A percentile compares a stretch with the other conserved stretches of the same genome.
These are phyloP conservation scores for Oligia fasciuncula DNA, from an alignment of 2,888 invertebrate species.

Conservation along the genomic window DNA sequence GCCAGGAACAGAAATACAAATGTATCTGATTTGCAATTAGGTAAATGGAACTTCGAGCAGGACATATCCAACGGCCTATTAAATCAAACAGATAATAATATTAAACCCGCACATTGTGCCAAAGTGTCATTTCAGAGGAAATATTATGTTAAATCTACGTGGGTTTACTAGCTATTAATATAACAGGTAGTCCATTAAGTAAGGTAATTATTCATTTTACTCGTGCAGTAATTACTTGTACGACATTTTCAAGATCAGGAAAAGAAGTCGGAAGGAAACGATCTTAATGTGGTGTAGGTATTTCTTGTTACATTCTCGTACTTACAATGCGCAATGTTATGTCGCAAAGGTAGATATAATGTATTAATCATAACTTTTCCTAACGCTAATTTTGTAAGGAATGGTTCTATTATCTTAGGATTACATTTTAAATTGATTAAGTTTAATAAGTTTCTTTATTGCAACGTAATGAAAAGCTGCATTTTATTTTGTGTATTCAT, in stretches of 20 bases:
- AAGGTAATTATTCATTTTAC: slow-evolving; percentile 45
- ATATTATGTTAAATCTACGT: slow-evolving; percentile 33
- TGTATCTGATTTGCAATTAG: slow-evolving; percentile 43
- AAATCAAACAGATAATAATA: slow-evolving; percentile 47
- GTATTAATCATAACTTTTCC: not conserved
- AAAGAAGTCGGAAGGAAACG: slow-evolving; percentile 58
- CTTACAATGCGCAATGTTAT: slow-evolving; percentile 8
- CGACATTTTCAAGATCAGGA: slow-evolving; percentile 56
- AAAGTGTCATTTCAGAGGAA: slow-evolving; percentile 26
- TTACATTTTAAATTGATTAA: not conserved
- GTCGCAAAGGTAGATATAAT: not conserved
- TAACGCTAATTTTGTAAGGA: not conserved
- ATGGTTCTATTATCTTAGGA: not conserved
- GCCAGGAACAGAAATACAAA: slow-evolving; percentile 48
- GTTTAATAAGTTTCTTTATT: not conserved
- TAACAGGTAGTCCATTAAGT: slow-evolving; percentile 16
- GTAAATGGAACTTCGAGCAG: slow-evolving; percentile 41
- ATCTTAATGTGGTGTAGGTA: slow-evolving; percentile 17
- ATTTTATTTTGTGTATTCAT: not conserved
- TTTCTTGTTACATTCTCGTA: slow-evolving; percentile 40
- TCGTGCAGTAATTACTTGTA: slow-evolving; percentile 25
- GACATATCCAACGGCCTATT: slow-evolving; percentile 39
- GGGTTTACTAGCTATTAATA: slow-evolving; percentile 29
- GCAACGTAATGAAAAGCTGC: not conserved
- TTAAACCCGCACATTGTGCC: slow-evolving; percentile 17